A percentile compares a stretch with the other conserved stretches of the same genome.
These are phyloP conservation scores for Nerophis ophidion DNA, from an alignment of 2,113 vertebrate species.

Conservation along the genomic window DNA sequence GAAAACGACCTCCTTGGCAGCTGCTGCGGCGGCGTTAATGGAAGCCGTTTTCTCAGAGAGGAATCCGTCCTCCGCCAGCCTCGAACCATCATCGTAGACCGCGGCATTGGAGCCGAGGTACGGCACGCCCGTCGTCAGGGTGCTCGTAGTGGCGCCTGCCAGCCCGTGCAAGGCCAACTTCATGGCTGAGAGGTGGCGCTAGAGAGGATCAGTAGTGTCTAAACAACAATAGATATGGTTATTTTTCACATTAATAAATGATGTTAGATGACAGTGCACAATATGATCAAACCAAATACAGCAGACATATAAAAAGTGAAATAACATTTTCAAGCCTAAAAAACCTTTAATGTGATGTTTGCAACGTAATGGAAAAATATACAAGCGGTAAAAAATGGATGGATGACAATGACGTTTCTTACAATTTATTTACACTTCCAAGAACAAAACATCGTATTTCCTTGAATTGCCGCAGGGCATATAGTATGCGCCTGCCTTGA, in stretches of 20 bases:
- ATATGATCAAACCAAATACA: not conserved
- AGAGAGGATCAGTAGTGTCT: slow-evolving; percentile 57
- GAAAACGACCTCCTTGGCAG: slow-evolving; percentile 79
- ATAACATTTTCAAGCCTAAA: no score
- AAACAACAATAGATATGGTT: slow-evolving; percentile 1
- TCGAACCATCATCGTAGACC: slow-evolving; percentile 83
- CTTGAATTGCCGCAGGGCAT: no score
- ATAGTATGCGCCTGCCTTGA: no score
- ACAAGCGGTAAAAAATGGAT: no score
- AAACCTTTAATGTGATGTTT: no score
- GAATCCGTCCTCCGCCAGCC: slow-evolving; percentile 77
- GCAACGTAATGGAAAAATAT: no score
- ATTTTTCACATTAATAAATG: not conserved
- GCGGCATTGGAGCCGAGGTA: slow-evolving; percentile 89
- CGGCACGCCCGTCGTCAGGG: slow-evolving; percentile 86
- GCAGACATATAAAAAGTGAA: no score
- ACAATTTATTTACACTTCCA: no score
- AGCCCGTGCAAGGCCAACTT: slow-evolving; percentile 87
- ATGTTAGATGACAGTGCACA: not conserved
- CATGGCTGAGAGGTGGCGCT: slow-evolving; percentile 73
- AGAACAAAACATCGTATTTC: no score
- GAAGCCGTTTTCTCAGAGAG: slow-evolving; percentile 85
- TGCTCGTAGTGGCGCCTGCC: slow-evolving; percentile 85
- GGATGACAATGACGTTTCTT: no score
- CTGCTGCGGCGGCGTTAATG: slow-evolving; percentile 78